These are phyloP conservation scores for Hassar affinis DNA, from an alignment of 2,113 vertebrate species.

Conservation along the genomic window DNA sequence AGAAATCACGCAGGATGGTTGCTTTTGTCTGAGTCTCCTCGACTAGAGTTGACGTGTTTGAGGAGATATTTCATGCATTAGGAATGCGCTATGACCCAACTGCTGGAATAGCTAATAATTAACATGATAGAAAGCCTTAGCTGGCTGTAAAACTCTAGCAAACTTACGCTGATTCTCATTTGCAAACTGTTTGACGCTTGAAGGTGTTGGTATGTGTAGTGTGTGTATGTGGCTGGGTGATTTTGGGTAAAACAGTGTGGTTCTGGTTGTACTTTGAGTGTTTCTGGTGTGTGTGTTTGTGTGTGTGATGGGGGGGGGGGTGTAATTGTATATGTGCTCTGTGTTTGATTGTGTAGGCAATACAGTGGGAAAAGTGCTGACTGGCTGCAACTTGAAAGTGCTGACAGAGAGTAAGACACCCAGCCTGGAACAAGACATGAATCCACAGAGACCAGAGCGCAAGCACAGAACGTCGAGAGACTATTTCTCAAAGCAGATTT, in stretches of 20 bases:
- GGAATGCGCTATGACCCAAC: conserved; percentile 1
- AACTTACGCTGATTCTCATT: not conserved
- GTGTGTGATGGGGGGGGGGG: not conserved
- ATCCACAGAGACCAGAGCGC: conserved; percentile 27
- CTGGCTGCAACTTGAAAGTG: conserved; percentile 47
- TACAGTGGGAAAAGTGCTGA: conserved; percentile 50
- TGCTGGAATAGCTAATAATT: conserved; percentile 1
- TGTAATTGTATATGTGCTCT: conserved; percentile 15
- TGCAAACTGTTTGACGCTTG: not conserved
- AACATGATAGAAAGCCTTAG: conserved; percentile 3
- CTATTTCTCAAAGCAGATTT: not conserved
- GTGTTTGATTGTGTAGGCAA: conserved; percentile 29
- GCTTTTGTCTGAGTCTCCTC: not conserved
- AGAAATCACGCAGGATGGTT: not conserved
- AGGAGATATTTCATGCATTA: not conserved
- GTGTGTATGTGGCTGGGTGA: conserved; percentile 1
- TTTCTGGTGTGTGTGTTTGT: not conserved
- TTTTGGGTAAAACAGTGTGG: conserved; percentile 9
- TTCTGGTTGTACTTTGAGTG: conserved; percentile 7
- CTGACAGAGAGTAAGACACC: conserved; percentile 59
- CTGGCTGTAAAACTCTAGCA: not conserved
- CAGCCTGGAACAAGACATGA: conserved; percentile 42
- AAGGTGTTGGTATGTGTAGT: not conserved
- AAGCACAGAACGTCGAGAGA: conserved; percentile 20
- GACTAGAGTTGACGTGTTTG: conserved; percentile 10